Evolutionary conservation across 1,140 invertebrate species (phyloP).

Genomic region (Tribolium madens): DNA sequence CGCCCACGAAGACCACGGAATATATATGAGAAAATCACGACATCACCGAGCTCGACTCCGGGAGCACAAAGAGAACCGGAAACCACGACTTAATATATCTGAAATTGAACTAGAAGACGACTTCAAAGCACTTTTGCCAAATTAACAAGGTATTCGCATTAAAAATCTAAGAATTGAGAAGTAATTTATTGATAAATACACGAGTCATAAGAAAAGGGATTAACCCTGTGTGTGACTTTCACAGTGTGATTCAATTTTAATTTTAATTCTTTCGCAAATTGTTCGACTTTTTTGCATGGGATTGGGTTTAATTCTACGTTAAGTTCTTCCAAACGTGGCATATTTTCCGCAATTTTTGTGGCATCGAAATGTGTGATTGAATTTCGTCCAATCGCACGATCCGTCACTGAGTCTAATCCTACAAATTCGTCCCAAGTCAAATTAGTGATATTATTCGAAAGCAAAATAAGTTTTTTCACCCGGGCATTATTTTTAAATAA

Average conservation of each 20-base stretch:
- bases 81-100: conserved; percentile 40
- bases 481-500: background rate
- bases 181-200: background rate
- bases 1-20: conserved; percentile 47
- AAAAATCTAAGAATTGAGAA: background rate
- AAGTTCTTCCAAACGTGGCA: background rate
- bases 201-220: too few relatives aligned
- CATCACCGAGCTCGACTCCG: conserved; percentile 8
- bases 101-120: background rate
- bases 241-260: too few relatives aligned
- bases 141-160: background rate
- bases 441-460: background rate
- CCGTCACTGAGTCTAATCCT: background rate
- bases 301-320: too few relatives aligned
- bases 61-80: conserved; percentile 36
- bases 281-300: too few relatives aligned
- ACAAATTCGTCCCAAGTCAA: background rate
- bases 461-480: background rate
- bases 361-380: background rate
- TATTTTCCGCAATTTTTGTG: background rate
- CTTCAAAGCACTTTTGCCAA: conserved; percentile 12
- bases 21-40: conserved; percentile 53
- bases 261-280: too few relatives aligned
- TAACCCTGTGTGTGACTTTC: too few relatives aligned
- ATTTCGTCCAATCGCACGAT: background rate